These are phyloP conservation scores for Paradisaea rubra DNA, from an alignment of 2,113 vertebrate species.

Conservation along the genomic window DNA sequence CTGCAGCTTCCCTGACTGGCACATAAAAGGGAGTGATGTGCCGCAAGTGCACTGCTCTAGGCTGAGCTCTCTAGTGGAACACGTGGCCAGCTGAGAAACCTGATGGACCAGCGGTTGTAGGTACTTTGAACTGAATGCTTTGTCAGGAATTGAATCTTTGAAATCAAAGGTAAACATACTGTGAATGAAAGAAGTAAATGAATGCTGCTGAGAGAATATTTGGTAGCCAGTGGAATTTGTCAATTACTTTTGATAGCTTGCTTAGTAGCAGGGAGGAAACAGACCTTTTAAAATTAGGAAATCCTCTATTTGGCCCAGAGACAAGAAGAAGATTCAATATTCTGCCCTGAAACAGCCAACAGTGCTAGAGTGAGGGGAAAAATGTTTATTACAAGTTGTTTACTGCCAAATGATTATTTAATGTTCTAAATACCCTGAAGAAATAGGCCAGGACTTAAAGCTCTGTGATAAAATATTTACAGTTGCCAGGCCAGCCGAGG, in stretches of 20 bases:
- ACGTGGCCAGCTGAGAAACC: fast-evolving
- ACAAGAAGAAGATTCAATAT: background rate
- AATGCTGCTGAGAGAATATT: background rate
- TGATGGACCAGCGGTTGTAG: background rate
- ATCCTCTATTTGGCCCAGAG: background rate
- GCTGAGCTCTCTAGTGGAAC: background rate
- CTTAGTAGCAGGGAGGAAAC: background rate
- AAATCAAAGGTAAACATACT: background rate
- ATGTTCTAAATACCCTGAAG: background rate
- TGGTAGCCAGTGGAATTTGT: background rate
- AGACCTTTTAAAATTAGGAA: background rate
- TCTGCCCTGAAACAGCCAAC: background rate
- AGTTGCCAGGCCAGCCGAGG: background rate
- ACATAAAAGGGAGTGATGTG: background rate
- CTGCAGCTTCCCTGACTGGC: background rate
- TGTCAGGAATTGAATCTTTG: background rate
- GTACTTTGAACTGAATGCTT: background rate
- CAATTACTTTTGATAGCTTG: background rate
- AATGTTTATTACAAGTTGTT: background rate
- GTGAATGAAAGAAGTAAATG: background rate
- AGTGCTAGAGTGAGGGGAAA: background rate
- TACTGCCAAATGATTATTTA: background rate
- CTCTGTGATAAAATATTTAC: slow-evolving; percentile 2
- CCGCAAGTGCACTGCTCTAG: background rate
- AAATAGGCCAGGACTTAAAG: background rate